A percentile compares a stretch with the other conserved stretches of the same genome.
These are phyloP conservation scores for Lasioglossum marginatum DNA, from an alignment of 2,888 invertebrate species.

Conservation along the genomic window DNA sequence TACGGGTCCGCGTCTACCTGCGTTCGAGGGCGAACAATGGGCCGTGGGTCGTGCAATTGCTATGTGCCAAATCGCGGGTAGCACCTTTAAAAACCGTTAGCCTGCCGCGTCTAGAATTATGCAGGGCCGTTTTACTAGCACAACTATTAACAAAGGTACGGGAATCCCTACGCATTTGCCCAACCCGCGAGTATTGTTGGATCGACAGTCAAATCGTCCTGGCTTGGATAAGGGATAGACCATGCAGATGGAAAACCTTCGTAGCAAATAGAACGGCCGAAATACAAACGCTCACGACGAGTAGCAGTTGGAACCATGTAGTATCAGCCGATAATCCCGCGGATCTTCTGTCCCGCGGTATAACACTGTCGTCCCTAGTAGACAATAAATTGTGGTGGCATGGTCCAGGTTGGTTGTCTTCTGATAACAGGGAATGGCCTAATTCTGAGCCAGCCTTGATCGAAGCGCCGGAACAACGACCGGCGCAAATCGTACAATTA, in stretches of 20 bases:
- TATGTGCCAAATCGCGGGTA: slow-evolving; percentile 6
- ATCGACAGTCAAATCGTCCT: neutral
- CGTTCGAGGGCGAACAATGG: neutral
- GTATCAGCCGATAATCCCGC: too few species aligned
- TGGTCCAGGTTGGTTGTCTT: neutral
- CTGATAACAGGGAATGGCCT: neutral
- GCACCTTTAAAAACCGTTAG: neutral
- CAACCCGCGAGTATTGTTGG: neutral
- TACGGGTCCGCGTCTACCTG: neutral
- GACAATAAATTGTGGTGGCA: neutral
- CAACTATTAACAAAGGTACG: neutral
- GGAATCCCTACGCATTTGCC: neutral
- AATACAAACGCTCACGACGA: too few species aligned
- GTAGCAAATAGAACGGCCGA: too few species aligned
- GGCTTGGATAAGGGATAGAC: neutral
- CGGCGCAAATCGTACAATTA: too few species aligned
- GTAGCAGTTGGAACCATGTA: too few species aligned
- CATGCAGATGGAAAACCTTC: neutral
- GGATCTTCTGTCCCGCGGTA: neutral
- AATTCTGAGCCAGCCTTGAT: accelerated
- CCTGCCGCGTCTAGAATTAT: neutral
- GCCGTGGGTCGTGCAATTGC: neutral
- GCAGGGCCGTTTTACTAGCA: neutral
- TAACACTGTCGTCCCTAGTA: neutral
- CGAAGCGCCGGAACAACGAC: neutral